Evolutionary conservation across 2,888 invertebrate genomes (phyloP), one percentile per base, ranked within the genome.

Genomic region (Syritta pipiens): DNA sequence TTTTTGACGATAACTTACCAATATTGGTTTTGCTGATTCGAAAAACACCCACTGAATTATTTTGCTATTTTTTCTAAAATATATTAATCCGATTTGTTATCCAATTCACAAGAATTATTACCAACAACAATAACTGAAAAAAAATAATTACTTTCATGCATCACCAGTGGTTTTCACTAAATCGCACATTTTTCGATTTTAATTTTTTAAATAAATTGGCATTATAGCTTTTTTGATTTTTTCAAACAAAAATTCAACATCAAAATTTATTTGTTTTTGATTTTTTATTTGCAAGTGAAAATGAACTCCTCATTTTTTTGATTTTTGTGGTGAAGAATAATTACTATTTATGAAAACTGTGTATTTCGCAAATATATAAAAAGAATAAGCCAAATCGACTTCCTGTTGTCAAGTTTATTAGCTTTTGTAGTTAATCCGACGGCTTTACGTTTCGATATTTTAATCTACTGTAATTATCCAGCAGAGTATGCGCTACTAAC

Each of bases 391-490:
- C 59, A 59, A 69, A 51, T 60, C 51, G 59, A 69, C 69, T 59
- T 68, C 68, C 49, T 69, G 68, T 60, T 59, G 59, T 69, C 59
- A 77, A 71, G 65, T 71, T 71, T 77, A 77, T 71, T 53, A 77
- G 53, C 44, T 65, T 76, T 59, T 65, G 65, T 32, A 53, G 71
- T 77, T 71, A 59, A 71, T 65, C 77, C 77, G 77, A 48, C 77
- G 71, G 53, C 59, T 77, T 46, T 55, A n/a, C 28, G 37, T 51
- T 65, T 65, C 65, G 77, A 65, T 65, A 71, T 71, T 59, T 71
- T 77, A 77, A 77, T 71, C 77, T 71, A 71, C 65, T 71, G 44
- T 65, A 57, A 71, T 76, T 76, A 71, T 59, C 71, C 69, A 71
- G 53, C 59, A 53, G 59, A 46, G 65, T 53, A 53, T 71, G 59